Evolutionary conservation across 2,888 invertebrate species (phyloP), one percentile per base, ranked within the genome.

Genomic region (Drosophila merina): DNA sequence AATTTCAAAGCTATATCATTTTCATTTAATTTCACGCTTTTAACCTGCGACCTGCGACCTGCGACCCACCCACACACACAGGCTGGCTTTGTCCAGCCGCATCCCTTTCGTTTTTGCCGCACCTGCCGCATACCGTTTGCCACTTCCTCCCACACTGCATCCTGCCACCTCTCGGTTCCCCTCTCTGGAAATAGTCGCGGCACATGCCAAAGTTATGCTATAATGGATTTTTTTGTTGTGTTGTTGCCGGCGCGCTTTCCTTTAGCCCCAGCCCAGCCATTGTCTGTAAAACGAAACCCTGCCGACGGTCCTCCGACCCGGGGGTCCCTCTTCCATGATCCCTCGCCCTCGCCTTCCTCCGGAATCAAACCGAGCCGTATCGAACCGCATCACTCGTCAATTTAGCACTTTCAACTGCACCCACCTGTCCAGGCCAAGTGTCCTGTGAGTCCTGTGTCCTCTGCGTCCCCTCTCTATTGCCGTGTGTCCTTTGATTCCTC

Each of bases 1-100:
- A 80, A 82, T 82, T 82, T 86, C 81, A 86, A 86, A 86, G 87
- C 87, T 74, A 80, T 86, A 86, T 84, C 81, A 82, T 80, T 86
- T 82, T 86, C 84, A 86, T 80, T 82, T 82, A 86, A 84, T 82
- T 86, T 82, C 74, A 80, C 81, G 81, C 81, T 84, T 86, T 86
- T 77, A 86, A 84, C 84, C 84, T 86, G 68, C 73, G 77, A 66
- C 75, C 75, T 14, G 14, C 14, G 14, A 84, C 84, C 84, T 86
- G 70, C 73, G 77, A 66, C 75, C 75, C 63, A 68, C n/a, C n/a
- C 56, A 48, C 42, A 56, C 63, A 68, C 52, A 44, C 42, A 50
- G 44, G 42, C 36, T 31, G 33, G 42, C 55, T 72, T 54, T 72
- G 72, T 72, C 73, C 71, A 20, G 49, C 55, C 54, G 62, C 54